Percentiles rank a stretch among this genome's conserved stretches.
These are phyloP conservation scores for Hapalemur alaotrensis DNA, from an alignment of 2,797 vertebrate species.

Conservation along the genomic window DNA sequence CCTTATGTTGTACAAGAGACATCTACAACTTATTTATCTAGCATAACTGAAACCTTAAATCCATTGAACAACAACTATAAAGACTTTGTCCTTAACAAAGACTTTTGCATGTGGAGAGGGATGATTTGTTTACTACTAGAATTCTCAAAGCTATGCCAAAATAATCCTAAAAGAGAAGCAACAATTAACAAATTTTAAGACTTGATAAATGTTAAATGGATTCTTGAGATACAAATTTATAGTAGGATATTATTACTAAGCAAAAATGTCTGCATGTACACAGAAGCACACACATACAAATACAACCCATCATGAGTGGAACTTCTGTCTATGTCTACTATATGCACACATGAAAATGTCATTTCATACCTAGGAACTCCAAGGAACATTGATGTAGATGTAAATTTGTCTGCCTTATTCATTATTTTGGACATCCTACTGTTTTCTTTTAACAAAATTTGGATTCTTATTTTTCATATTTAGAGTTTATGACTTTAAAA, in stretches of 20 bases:
- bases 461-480: not conserved
- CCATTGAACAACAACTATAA: not conserved
- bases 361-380: not conserved
- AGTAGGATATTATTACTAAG: not conserved
- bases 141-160: not conserved
- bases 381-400: not conserved
- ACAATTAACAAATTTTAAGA: not conserved
- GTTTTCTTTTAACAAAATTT: not conserved
- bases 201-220: not conserved
- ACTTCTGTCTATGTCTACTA: not conserved
- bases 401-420: fast-evolving
- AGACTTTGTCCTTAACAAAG: not conserved
- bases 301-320: not conserved
- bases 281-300: not conserved
- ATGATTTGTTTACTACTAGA: not conserved
- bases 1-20: not conserved
- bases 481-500: not conserved
- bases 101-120: not conserved
- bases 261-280: not conserved
- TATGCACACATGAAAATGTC: fast-evolving
- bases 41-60: not conserved
- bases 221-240: not conserved
- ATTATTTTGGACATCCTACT: not conserved
- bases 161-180: not conserved
- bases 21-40: no score